A percentile compares a stretch with the other conserved stretches of the same genome.
Conservation (phyloP, 2,888 invertebrate species). For the Coenonympha arcania region DNA sequence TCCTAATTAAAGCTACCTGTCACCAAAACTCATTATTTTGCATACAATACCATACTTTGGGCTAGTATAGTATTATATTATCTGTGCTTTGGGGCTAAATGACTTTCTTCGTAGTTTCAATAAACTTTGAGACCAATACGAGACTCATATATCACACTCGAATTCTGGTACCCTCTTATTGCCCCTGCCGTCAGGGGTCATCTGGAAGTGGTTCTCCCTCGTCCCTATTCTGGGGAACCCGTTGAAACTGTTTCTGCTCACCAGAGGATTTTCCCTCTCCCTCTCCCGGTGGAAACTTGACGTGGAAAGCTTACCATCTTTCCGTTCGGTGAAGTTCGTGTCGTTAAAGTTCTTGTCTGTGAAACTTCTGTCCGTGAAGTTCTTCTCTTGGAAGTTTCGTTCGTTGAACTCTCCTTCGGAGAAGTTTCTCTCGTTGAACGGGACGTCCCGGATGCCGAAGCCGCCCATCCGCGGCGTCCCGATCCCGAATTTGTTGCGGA, state of each 20-base stretch:
- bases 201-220: conserved; percentile 61
- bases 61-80: no score
- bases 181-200: conserved; percentile 64
- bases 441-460: conserved; percentile 65
- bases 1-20: conserved; percentile 11
- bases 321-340: conserved; percentile 47
- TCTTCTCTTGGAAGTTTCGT: conserved; percentile 53
- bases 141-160: conserved; percentile 73
- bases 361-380: conserved; percentile 53
- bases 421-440: conserved; percentile 62
- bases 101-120: background rate
- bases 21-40: background rate
- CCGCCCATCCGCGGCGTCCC: conserved; percentile 68
- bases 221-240: conserved; percentile 64
- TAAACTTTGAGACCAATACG: background rate
- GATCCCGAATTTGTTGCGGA: conserved; percentile 62
- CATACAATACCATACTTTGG: background rate
- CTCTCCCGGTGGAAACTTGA: conserved; percentile 65
- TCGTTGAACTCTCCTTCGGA: conserved; percentile 64
- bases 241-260: conserved; percentile 69
- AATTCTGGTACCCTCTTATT: conserved; percentile 77
- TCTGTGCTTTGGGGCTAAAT: background rate
- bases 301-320: conserved; percentile 66
- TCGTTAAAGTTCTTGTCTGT: conserved; percentile 46
- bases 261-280: conserved; percentile 62